Base-by-base conservation (phyloP, 2,888 invertebrate genomes). In the Eupithecia centaureata region DNA sequence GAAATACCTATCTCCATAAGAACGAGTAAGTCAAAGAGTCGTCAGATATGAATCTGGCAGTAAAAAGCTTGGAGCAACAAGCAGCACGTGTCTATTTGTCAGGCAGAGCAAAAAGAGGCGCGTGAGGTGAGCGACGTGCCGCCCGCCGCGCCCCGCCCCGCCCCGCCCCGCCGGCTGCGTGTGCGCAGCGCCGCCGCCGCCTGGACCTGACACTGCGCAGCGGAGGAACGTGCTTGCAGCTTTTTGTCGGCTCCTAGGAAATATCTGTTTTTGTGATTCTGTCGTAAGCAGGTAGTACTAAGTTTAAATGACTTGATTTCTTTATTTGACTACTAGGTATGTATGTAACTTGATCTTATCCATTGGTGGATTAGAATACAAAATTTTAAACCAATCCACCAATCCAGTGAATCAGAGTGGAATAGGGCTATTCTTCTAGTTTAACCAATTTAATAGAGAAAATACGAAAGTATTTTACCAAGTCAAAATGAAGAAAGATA, bases 71-170 rank as follows among this genome's bases (percentile, higher is more conserved):
- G 22, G 5, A 51, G 25, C 15, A 52, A 27, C 27, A 27, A 52
- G 27, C 25, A 28, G 67, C 52, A 58, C 68, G 64, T 64, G 68
- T 61, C 68, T 68, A 61, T 63, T 64, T 28, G 58, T 61, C 33
- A 32, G 27, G 52, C 33, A 54, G 54, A 58, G 67, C 38, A 67
- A 67, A 59, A 63, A 59, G 54, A 7, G 7, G 60, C 7, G 59
- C 63, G 63, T 64, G 67, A 63, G 61, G 63, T 42, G 63, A 30
- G 27, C 38, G 51, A 68, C 68, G 68, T 58, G 68, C 51, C 61
- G 27, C 10, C 7, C 33, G 33, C 33, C 33, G n/a, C 33, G 33
- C 33, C 7, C 33, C 5, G 33, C 33, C 5, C 33, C 33, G 5
- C n/a, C n/a, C 38, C 42, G 2, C 42, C 42, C n/a, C n/a, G 18